These are phyloP conservation scores for Tringa solitaria DNA, from an alignment of 2,113 vertebrate genomes.

Conservation along the genomic window DNA sequence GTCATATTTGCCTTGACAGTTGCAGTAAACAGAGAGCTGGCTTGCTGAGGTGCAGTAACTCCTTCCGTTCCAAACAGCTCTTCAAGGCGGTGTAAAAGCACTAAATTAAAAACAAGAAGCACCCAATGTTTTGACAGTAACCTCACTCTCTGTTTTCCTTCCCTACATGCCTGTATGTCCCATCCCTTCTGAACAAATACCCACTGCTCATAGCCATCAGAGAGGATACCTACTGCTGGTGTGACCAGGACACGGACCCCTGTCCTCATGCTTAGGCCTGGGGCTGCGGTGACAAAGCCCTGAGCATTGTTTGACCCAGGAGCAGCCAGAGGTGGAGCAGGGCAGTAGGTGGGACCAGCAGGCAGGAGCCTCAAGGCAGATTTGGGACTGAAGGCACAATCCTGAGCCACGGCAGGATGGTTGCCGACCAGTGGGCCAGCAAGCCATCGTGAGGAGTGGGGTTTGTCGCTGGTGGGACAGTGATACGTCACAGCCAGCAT, in stretches of 20 bases:
- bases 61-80: background rate
- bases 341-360: background rate
- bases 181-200: background rate
- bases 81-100: background rate
- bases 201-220: background rate
- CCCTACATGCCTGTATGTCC: background rate
- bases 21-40: background rate
- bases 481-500: background rate
- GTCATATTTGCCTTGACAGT: background rate
- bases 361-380: background rate
- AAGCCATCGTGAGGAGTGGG: background rate
- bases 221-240: rapidly evolving
- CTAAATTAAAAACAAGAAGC: background rate
- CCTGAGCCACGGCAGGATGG: background rate
- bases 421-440: rapidly evolving
- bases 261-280: background rate
- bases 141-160: background rate
- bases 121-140: background rate
- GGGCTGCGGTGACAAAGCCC: background rate
- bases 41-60: background rate
- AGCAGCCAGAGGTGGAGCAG: background rate
- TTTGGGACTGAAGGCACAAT: background rate
- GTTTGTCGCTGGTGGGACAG: background rate
- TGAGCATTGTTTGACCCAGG: too few species aligned
- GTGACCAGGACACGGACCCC: background rate